Base-by-base conservation (phyloP, 2,888 invertebrate species). In the Mimumesa dahlbomi region DNA sequence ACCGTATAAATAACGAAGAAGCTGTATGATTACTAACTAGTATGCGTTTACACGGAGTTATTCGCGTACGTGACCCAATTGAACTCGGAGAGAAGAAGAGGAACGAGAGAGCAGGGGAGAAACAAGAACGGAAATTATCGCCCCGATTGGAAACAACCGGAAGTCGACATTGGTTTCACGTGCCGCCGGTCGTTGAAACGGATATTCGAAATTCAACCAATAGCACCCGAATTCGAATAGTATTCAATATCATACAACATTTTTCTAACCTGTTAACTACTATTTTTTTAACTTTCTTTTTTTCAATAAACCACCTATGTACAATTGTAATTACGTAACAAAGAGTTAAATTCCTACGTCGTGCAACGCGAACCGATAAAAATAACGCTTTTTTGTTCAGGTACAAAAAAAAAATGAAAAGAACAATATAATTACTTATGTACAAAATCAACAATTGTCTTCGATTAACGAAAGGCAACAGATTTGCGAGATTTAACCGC, bases 71-170 rank as follows among this genome's bases (percentile, higher is more conserved):
- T 29, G 63, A 56, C 36, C 67, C 22, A 40, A 56, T 63, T 56
- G 50, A 49, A 58, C 42, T n/a, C 40, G 48, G 36, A 34, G 59
- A 62, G 54, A 49, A 19, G 48, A 52, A 34, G 49, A 65, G 25
- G 9, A 58, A 64, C 45, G 63, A 69, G 61, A 54, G 62, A 63
- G 46, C 16, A 19, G 61, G 64, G 52, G 61, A 68, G 76, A 71
- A 64, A 61, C 56, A 50, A 29, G 65, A 72, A 46, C 69, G 79
- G 77, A 79, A 69, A 75, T 70, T 25, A 62, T 70, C 69, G 69
- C 57, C 54, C 58, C 48, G 59, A 72, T 64, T 64, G 58, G 59
- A 65, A 62, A 64, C 69, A 48, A 58, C 64, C 77, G 79, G 79
- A 79, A 79, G 69, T 61, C 31, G 54, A 43, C 38, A 29, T 48